Evolutionary conservation across 2,888 invertebrate genomes (phyloP).

Genomic region (Hirudinaria manillensis): DNA sequence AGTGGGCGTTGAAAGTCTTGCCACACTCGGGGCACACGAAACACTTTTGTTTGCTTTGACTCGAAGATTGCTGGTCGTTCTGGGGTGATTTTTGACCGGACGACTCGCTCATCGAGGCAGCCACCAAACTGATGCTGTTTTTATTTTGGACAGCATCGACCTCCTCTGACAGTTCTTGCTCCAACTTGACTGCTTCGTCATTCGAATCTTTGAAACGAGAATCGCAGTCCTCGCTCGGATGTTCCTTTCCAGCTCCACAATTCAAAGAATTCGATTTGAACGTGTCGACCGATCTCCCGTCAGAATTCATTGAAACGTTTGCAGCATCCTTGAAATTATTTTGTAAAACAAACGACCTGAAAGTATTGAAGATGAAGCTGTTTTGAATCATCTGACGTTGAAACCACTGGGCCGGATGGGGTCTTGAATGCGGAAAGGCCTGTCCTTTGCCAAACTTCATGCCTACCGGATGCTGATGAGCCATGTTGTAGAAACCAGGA

Average conservation of each 20-base stretch:
- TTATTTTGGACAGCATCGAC: background rate
- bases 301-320: background rate
- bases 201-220: background rate
- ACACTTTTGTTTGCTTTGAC: slow-evolving; percentile 6
- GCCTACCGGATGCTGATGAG: background rate
- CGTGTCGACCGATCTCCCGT: too few species aligned
- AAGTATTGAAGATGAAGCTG: background rate
- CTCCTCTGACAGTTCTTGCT: background rate
- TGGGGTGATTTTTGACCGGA: background rate
- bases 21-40: slow-evolving; percentile 30
- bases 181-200: background rate
- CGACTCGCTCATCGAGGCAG: background rate
- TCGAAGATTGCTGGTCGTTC: background rate
- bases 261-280: background rate
- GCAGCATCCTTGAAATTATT: background rate
- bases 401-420: background rate
- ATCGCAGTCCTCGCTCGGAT: background rate
- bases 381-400: slow-evolving; percentile 10
- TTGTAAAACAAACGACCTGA: slow-evolving; percentile 1
- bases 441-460: slow-evolving; percentile 1
- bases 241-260: background rate
- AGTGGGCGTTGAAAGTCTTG: slow-evolving; percentile 29
- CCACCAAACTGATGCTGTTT: background rate
- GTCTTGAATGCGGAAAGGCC: background rate
- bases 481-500: background rate